These are phyloP conservation scores for Strix aluco DNA, from an alignment of 2,113 vertebrate genomes.

Conservation along the genomic window DNA sequence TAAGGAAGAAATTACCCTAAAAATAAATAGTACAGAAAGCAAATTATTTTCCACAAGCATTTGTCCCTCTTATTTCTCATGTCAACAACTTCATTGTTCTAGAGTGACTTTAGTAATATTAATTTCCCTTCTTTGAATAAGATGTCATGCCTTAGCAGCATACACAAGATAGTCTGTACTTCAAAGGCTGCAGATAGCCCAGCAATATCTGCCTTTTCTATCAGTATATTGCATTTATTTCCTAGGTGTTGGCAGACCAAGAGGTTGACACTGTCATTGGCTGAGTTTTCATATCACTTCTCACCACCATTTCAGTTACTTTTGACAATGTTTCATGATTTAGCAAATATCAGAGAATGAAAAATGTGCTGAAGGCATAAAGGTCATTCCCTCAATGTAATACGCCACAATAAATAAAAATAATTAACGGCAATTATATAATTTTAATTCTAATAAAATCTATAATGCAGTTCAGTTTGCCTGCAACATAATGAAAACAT, in stretches of 20 bases:
- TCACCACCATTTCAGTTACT: not conserved
- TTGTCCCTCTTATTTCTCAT: not conserved
- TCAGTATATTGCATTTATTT: not conserved
- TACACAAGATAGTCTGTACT: not conserved
- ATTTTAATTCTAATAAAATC: not conserved
- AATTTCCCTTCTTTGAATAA: not conserved
- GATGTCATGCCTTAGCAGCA: not conserved
- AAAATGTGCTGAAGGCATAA: not conserved
- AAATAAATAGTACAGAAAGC: not conserved
- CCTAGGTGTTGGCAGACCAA: not conserved
- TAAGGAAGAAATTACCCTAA: not conserved
- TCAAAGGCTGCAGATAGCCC: not conserved
- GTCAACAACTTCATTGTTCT: not conserved
- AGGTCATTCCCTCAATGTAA: not conserved
- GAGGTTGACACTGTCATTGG: not conserved
- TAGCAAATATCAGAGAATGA: not conserved
- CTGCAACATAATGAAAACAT: not conserved
- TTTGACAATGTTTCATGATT: not conserved
- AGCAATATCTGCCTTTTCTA: not conserved
- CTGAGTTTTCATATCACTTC: not conserved
- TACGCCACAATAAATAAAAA: not conserved
- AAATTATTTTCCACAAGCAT: not conserved
- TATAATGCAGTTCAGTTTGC: not conserved
- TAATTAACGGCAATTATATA: not conserved
- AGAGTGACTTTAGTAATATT: not conserved